Percentiles rank a stretch among this genome's conserved stretches.
These are phyloP conservation scores for Pseudorasbora parva DNA, from an alignment of 2,113 vertebrate species.

Conservation along the genomic window DNA sequence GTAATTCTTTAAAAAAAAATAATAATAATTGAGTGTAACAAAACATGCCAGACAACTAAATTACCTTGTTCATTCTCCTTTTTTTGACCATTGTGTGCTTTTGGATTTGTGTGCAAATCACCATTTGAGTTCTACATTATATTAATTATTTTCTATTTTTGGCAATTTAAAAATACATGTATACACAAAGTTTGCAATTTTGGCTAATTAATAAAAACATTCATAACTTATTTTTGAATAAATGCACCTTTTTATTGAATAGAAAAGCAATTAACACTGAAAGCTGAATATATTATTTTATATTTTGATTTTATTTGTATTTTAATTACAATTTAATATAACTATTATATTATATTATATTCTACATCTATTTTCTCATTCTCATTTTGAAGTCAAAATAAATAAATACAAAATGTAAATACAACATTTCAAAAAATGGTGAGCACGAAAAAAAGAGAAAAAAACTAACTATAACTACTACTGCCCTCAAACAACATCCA, in stretches of 20 bases:
- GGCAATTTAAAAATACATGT: not conserved
- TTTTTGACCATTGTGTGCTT: not conserved
- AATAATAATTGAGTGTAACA: not conserved
- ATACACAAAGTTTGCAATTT: not conserved
- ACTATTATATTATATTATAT: not conserved
- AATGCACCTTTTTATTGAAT: not conserved
- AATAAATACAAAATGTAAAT: not conserved
- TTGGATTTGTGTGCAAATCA: not conserved
- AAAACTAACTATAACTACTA: not conserved
- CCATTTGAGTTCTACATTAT: not conserved
- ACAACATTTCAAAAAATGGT: too few relatives aligned
- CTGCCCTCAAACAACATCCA: not conserved
- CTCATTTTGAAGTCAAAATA: not conserved
- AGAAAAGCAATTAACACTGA: not conserved
- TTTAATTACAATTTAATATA: not conserved
- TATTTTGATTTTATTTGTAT: too few relatives aligned
- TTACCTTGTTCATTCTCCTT: constrained; percentile 33
- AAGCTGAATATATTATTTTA: not conserved
- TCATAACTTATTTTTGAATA: not conserved
- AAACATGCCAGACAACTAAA: constrained; percentile 30
- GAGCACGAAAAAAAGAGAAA: not conserved
- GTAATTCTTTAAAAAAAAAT: too few relatives aligned
- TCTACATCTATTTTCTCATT: too few relatives aligned
- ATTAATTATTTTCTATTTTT: not conserved
- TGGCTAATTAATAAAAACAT: not conserved